Base-by-base conservation (phyloP, 2,113 vertebrate genomes). In the Erpornis zantholeuca region DNA sequence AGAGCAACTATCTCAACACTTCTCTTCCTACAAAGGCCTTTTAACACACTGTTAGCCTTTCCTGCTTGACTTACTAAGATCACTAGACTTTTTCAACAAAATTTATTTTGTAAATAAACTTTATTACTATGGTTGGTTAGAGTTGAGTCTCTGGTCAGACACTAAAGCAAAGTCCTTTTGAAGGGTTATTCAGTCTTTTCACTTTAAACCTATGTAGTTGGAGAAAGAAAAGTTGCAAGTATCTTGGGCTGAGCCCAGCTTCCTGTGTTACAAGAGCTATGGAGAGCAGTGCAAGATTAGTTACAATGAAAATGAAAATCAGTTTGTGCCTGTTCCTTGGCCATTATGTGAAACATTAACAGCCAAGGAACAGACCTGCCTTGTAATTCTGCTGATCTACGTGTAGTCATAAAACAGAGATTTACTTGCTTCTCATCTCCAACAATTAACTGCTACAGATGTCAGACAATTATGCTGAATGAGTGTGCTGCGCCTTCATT, bases 81-180 rank as follows among this genome's bases (percentile, higher is more conserved):
- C 3, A 2, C 28, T 71, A 36, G 90, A 61, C 36, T 89, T 81
- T 71, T 80, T 38, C 59, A 89, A 49, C 20, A 79, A 70, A 40
- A 72, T 35, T 54, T 93, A 79, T 92, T 92, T 91, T 63, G 50
- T 66, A 96, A 93, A 94, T 86, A 97, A 92, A 78, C 85, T 79
- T 71, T n/a, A 45, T 94, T 90, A 82, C 69, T 90, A 35, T 54
- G 81, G 44, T 61, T 83, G 45, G 53, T 68, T 68, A 82, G 52
- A 91, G 68, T 81, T 93, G 69, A 93, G 44, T 84, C 42, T 78
- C 84, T 86, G 53, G 61, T 89, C 61, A 85, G 85, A 78, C 27
- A 80, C 19, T 38, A 63, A 92, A 73, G n/a, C 36, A 88, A 91
- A 92, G 64, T 52, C 33, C 12, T 88, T 90, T 82, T 80, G 61